Evolutionary conservation across 2,113 vertebrate genomes (phyloP), one percentile per base, ranked within the genome.

Genomic region (Gavialis gangeticus): DNA sequence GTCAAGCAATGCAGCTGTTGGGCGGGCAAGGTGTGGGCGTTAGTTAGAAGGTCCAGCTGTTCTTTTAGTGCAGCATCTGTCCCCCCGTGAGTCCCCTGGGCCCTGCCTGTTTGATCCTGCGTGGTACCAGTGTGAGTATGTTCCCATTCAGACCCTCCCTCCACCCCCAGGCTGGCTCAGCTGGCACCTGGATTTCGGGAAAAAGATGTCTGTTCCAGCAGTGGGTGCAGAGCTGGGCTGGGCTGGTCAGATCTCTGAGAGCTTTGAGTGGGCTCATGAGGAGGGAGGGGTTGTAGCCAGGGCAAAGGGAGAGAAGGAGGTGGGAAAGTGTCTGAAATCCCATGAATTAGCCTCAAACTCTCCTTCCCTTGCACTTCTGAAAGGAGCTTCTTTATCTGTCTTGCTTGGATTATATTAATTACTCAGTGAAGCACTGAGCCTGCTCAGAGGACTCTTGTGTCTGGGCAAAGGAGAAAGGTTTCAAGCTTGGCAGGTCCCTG

Each of bases 391-490:
- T 83, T 57, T 91, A 94, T 94, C 90, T 95, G 92, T 96, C 3
- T 1, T 71, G 67, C 84, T 59, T 92, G 95, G 86, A 93, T 96
- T 96, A 82, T 82, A 94, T 91, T 96, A 96, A 96, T 96, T 94
- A 97, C 27, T 19, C 5, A 1, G 84, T 79, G 85, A 96, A 94
- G 63, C 21, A 64, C 79, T 60, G 84, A 1, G 77, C 91, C 89
- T 81, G 92, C 82, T 94, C 0, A 0, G 9, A 87, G 81, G 82
- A 62, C 59, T 62, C 28, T 4, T 22, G 24, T 14, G 2, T 87
- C 92, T 0, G 1, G 27, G 81, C 90, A 84, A 73, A 60, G 3
- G 5, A 83, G 81, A 82, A 55, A 77, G 71, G 2, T 80, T 0
- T 0, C 27, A 58, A 59, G 46, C 56, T 80, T 88, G 83, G 66